These are phyloP conservation scores for Vanessa cardui DNA, from an alignment of 2,888 invertebrate genomes.

Conservation along the genomic window DNA sequence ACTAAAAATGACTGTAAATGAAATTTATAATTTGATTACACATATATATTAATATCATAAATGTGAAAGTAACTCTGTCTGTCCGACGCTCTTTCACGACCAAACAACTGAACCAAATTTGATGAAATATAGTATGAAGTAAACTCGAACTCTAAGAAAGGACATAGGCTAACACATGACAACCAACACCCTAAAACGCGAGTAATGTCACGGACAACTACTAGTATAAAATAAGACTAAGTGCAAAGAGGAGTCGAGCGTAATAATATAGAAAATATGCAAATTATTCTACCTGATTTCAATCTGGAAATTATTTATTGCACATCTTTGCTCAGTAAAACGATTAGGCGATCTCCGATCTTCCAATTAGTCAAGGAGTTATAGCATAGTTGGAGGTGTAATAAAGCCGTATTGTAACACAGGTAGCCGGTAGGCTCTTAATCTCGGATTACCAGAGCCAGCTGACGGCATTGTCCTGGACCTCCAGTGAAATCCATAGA, in stretches of 20 bases:
- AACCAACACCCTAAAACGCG: no score
- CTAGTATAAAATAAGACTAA: no score
- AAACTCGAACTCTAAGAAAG: no score
- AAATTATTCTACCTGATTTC: slow-evolving; percentile 27
- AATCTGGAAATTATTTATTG: slow-evolving; percentile 28
- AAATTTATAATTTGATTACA: no score
- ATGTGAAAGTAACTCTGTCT: no score
- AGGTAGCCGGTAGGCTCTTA: slow-evolving; percentile 60
- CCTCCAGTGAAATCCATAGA: slow-evolving; percentile 63
- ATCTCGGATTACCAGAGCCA: slow-evolving; percentile 68
- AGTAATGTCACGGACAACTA: no score
- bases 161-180: no score
- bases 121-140: no score
- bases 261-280: not conserved
- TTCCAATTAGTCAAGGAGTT: slow-evolving; percentile 38
- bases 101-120: no score
- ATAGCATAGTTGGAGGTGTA: slow-evolving; percentile 38
- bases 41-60: no score
- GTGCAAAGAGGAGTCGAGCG: not conserved
- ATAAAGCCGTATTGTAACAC: slow-evolving; percentile 63
- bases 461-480: slow-evolving; percentile 63
- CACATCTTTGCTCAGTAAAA: slow-evolving; percentile 31
- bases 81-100: no score
- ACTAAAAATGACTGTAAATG: no score
- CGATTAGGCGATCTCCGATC: slow-evolving; percentile 35